Evolutionary conservation across 2,888 invertebrate species (phyloP).

Genomic region (Gasteruption jaculator): DNA sequence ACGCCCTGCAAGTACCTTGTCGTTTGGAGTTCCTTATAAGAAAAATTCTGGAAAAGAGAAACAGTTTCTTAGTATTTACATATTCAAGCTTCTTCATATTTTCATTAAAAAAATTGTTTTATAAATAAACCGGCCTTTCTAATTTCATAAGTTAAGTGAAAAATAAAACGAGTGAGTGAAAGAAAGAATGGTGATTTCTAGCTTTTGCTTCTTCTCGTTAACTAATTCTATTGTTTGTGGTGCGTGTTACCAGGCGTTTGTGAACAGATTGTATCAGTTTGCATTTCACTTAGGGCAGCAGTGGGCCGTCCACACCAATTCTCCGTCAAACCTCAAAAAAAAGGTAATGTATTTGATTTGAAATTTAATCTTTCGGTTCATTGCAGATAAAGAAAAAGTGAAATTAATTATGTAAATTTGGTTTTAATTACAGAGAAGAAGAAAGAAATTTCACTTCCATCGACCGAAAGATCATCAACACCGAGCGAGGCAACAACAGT

Average conservation of each 20-base stretch:
- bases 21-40: no score
- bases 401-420: background rate
- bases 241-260: slow-evolving; percentile 58
- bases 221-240: slow-evolving; percentile 52
- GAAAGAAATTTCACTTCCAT: slow-evolving; percentile 77
- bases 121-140: no score
- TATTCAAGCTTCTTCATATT: no score
- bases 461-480: slow-evolving; percentile 84
- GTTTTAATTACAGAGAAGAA: slow-evolving; percentile 59
- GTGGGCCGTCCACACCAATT: slow-evolving; percentile 63
- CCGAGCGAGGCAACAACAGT: slow-evolving; percentile 54
- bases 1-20: no score
- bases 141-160: no score
- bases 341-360: slow-evolving; percentile 54
- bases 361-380: background rate
- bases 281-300: slow-evolving; percentile 77
- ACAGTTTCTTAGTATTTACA: no score
- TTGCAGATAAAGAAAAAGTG: background rate
- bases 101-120: no score
- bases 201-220: slow-evolving; percentile 46
- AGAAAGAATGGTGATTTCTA: no score
- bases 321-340: slow-evolving; percentile 62
- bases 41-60: no score
- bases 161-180: no score
- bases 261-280: slow-evolving; percentile 65